phyloP scores from a whole-genome alignment of 1,140 invertebrate species.

The Caenorhabditis inopinata region DNA sequence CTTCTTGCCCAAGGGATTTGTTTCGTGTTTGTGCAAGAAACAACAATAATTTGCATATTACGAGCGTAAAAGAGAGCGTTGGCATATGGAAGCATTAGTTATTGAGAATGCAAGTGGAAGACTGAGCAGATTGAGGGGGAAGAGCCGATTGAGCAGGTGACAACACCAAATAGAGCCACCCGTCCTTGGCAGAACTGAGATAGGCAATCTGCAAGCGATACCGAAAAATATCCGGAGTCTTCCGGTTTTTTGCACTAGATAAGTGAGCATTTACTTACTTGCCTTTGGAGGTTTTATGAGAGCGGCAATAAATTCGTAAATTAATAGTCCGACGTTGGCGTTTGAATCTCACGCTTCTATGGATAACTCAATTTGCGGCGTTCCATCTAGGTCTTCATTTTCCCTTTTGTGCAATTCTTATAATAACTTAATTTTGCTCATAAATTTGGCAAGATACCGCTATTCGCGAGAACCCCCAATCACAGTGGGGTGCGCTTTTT shows the following conservation, averaged over 20 bases:
- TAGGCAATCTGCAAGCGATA: not conserved
- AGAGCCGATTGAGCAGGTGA: constrained; percentile 18
- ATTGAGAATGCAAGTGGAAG: not conserved
- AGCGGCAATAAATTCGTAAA: constrained; percentile 18
- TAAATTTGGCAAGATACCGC: not conserved
- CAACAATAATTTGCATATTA: constrained; percentile 29
- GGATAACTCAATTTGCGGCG: constrained; percentile 14
- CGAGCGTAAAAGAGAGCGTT: not conserved
- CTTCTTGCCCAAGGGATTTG: not conserved
- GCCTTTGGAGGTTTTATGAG: not conserved
- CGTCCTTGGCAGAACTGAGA: not conserved
- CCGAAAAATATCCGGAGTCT: not conserved
- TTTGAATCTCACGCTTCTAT: constrained; percentile 5
- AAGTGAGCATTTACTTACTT: not conserved
- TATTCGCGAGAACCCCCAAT: not conserved
- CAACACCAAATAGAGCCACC: not conserved
- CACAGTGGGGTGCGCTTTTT: not conserved
- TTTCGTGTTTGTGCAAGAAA: constrained; percentile 13
- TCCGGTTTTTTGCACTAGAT: not conserved
- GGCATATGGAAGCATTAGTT: constrained; percentile 28
- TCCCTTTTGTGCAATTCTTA: not conserved
- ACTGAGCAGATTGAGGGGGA: no score
- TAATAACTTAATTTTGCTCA: not conserved
- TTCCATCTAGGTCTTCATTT: no score
- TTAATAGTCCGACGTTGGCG: not conserved